A percentile compares a stretch with the other conserved stretches of the same genome.
phyloP scores from a whole-genome alignment of 2,888 invertebrate genomes.

The Rhagium mordax region DNA sequence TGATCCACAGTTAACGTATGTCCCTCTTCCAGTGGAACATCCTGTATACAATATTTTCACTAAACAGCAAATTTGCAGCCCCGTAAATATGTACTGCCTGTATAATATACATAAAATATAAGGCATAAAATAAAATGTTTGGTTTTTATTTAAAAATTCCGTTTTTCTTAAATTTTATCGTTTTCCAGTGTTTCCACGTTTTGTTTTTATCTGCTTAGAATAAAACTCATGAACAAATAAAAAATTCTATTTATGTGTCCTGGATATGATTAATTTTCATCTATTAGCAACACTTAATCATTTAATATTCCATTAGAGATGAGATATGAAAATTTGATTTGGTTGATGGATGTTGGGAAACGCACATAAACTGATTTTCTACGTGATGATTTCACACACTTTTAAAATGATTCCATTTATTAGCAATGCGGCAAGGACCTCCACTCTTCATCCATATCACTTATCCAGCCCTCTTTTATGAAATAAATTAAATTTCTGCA shows the following conservation, averaged over 20 bases:
- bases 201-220: no score
- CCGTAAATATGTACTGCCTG: no score
- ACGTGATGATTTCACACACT: not conserved
- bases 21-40: no score
- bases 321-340: not conserved
- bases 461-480: not conserved
- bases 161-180: no score
- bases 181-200: no score
- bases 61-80: no score
- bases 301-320: slow-evolving; percentile 14
- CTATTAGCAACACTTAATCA: slow-evolving; percentile 2
- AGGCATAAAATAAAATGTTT: no score
- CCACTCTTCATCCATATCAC: not conserved
- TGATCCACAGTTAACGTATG: no score
- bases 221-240: no score
- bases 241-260: not conserved
- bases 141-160: no score
- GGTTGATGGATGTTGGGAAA: not conserved
- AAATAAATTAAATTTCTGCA: not conserved
- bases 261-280: not conserved
- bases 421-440: not conserved
- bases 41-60: no score
- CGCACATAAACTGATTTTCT: not conserved
- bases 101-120: no score
- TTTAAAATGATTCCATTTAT: not conserved